phyloP scores from a whole-genome alignment of 64 coral and sea anemone genomes.

The Stylophora pistillata region DNA sequence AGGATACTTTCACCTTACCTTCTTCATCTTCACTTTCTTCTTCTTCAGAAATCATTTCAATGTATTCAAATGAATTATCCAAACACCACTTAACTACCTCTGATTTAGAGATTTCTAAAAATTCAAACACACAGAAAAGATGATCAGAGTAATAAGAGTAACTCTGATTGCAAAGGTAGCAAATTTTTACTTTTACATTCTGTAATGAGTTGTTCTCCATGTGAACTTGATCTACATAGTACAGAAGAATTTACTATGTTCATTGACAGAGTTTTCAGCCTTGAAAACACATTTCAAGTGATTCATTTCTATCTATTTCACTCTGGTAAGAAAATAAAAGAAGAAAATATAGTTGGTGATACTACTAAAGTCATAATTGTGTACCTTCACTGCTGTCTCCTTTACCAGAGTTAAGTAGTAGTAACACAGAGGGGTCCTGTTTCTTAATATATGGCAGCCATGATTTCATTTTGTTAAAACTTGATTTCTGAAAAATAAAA shows the following conservation, averaged over 20 bases:
- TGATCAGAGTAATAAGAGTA: neutral
- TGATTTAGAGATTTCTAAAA: conserved; percentile 30
- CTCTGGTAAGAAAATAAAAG: too few relatives aligned
- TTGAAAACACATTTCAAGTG: too few relatives aligned
- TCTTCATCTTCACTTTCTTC: conserved; percentile 40
- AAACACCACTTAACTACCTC: conserved; percentile 65
- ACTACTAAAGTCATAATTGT: too few relatives aligned
- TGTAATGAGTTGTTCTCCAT: too few relatives aligned
- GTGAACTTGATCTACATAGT: too few relatives aligned
- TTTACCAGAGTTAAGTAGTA: conserved; percentile 73
- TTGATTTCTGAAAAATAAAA: conserved; percentile 40
- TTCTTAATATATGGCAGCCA: conserved; percentile 58
- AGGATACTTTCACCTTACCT: neutral
- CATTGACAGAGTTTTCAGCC: too few relatives aligned
- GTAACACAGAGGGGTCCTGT: conserved; percentile 61
- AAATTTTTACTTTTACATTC: too few relatives aligned
- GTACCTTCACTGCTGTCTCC: conserved; percentile 25
- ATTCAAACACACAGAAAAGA: neutral
- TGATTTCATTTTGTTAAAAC: conserved; percentile 62
- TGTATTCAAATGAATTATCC: conserved; percentile 60
- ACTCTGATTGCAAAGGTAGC: too few relatives aligned
- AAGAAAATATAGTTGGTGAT: too few relatives aligned
- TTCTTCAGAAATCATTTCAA: conserved; percentile 52
- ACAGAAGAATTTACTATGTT: too few relatives aligned
- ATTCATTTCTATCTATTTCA: too few relatives aligned